Base-by-base conservation (phyloP, 2,888 invertebrate genomes). In the Drosophila borealis region DNA sequence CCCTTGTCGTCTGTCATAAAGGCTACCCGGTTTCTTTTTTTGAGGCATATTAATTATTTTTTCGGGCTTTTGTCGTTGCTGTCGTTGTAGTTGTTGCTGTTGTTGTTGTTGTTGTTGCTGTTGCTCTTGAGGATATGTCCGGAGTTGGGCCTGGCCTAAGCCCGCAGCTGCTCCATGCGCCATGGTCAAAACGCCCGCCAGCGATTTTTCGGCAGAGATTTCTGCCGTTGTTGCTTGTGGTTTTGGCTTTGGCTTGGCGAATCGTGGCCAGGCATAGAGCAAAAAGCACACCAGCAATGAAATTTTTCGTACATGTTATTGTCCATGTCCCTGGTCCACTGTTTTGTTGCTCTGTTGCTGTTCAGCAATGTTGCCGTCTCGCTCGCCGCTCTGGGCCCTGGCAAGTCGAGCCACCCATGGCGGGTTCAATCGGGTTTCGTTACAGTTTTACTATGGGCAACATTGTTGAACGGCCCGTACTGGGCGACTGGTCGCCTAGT, bases 31-130 rank as follows among this genome's bases (percentile, higher is more conserved):
- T 55, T 63, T 60, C 61, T 70, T 70, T 80, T 84, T 80, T 84
- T 83, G 85, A 81, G 90, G 91, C 90, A 90, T 90, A 91, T 91
- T 90, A 90, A 90, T 91, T 90, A 91, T 90, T 89, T 76, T 73
- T 79, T 75, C 48, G 64, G 62, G 63, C 84, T 85, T 87, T 81
- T 79, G 82, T 89, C 73, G 77, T 83, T 55, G 63, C 50, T 64
- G 70, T 66, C 51, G 55, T 57, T 53, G 41, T 14, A 17, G 51
- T 39, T 36, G 49, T 14, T 48, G 17, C 11, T 17, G 49, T 17
- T 53, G 65, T 64, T 65, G 57, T 9, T 49, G 70, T 51, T 60
- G 70, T 62, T 72, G 80, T 37, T 68, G 68, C 50, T 62, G 71
- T 61, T 73, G 81, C 71, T 84, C 63, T 75, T 84, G 83, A 83